These are phyloP conservation scores for Ceyx margarethae DNA, from an alignment of 2,113 vertebrate genomes.

Conservation along the genomic window DNA sequence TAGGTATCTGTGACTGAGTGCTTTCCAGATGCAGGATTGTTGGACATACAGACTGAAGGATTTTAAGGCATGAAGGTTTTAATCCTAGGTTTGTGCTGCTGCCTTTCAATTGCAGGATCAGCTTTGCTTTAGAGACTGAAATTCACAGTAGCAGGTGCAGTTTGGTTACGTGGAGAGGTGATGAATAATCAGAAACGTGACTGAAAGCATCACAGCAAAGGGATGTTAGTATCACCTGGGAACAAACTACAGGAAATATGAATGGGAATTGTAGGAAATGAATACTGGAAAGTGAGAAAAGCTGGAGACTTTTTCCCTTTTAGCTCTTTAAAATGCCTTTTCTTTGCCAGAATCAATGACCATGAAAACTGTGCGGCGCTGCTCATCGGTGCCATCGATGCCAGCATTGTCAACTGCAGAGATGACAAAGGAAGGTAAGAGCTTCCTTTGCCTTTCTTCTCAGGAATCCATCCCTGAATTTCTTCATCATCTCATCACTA, in stretches of 20 bases:
- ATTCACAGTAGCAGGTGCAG: background rate
- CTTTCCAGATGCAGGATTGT: background rate
- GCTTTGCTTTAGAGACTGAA: background rate
- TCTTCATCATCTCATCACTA: background rate
- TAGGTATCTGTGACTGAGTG: background rate
- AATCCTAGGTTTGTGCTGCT: background rate
- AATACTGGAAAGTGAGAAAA: background rate
- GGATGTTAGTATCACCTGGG: background rate
- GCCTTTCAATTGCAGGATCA: background rate
- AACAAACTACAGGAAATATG: background rate
- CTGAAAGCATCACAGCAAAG: background rate
- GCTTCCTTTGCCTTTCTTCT: background rate
- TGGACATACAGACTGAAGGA: background rate
- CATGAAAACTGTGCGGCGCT: conserved; percentile 90
- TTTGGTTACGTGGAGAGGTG: background rate
- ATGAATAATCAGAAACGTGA: background rate
- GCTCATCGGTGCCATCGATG: conserved; percentile 89
- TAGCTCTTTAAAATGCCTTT: background rate
- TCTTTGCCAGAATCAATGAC: conserved; percentile 84
- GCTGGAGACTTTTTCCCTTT: background rate
- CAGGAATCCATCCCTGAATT: background rate
- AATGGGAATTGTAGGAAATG: background rate
- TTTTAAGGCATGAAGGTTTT: background rate
- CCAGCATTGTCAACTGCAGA: conserved; percentile 85
- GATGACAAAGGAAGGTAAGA: conserved; percentile 90